A percentile compares a stretch with the other conserved stretches of the same genome.
These are phyloP conservation scores for Aphidius colemani DNA, from an alignment of 2,888 invertebrate genomes.

Conservation along the genomic window DNA sequence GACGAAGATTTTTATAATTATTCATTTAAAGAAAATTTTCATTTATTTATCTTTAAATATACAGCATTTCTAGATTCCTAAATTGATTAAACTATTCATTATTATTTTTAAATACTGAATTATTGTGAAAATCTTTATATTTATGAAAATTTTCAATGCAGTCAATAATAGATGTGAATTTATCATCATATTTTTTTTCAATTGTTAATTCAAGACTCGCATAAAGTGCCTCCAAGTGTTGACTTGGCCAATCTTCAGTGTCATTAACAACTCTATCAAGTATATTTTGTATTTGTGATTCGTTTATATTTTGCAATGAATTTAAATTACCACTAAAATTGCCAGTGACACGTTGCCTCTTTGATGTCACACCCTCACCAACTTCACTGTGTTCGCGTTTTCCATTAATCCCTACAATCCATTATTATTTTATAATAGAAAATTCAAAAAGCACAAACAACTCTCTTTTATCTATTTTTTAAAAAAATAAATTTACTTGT, in stretches of 20 bases:
- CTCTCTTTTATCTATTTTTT: neutral
- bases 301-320: constrained; percentile 38
- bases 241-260: constrained; percentile 49
- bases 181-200: constrained; percentile 38
- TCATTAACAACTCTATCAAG: constrained; percentile 39
- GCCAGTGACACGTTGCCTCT: constrained; percentile 41
- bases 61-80: too few species aligned
- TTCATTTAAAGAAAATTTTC: too few species aligned
- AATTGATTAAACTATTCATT: too few species aligned
- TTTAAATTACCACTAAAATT: constrained; percentile 18
- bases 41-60: too few species aligned
- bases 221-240: constrained; percentile 45
- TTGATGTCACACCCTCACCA: constrained; percentile 41
- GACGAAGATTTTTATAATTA: too few species aligned
- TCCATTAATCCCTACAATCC: constrained; percentile 35
- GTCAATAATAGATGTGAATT: constrained; percentile 33
- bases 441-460: neutral
- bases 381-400: constrained; percentile 46
- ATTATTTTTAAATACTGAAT: neutral
- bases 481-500: constrained; percentile 12
- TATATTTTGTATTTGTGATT: constrained; percentile 43
- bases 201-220: constrained; percentile 40
- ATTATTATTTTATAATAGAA: neutral
- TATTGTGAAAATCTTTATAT: neutral
- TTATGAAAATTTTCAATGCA: constrained; percentile 37